Conservation (phyloP, 2,888 invertebrate genomes). For the Trichogramma evanescens region DNA sequence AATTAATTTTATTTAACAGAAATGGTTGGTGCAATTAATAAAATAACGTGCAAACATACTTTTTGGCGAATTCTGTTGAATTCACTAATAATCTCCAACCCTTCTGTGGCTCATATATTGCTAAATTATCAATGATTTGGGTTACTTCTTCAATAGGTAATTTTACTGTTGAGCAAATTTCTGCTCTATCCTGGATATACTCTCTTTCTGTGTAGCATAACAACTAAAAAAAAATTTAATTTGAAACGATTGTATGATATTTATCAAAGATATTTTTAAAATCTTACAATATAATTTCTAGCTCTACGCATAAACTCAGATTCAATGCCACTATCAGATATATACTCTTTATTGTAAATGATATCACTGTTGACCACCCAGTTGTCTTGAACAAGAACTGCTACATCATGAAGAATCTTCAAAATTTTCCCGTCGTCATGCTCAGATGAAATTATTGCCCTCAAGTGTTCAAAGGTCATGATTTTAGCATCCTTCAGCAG, state of each 20-base stretch:
- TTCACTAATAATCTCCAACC: conserved; percentile 77
- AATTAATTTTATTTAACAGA: too few species aligned
- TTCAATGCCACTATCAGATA: conserved; percentile 66
- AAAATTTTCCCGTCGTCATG: conserved; percentile 47
- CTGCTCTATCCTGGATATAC: conserved; percentile 63
- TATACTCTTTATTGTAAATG: conserved; percentile 66
- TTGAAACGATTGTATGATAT: not conserved
- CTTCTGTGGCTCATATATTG: conserved; percentile 59
- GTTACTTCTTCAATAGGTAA: conserved; percentile 73
- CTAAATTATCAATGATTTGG: conserved; percentile 71
- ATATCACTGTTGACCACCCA: conserved; percentile 84
- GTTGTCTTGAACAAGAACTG: conserved; percentile 79
- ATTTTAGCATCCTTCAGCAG: conserved; percentile 74
- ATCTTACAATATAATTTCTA: conserved; percentile 76
- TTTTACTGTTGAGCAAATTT: conserved; percentile 68
- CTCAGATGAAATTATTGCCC: conserved; percentile 54
- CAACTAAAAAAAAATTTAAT: conserved; percentile 51
- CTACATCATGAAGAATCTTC: conserved; percentile 64
- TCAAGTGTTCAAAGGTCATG: conserved; percentile 62
- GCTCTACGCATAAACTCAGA: conserved; percentile 72
- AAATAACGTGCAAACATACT: conserved; percentile 38
- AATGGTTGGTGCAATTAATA: too few species aligned
- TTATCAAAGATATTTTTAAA: too few species aligned
- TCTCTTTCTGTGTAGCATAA: conserved; percentile 75
- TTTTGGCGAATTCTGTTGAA: conserved; percentile 65